Percentiles rank a stretch among this genome's conserved stretches.
Evolutionary conservation across 2,888 invertebrate genomes (phyloP).

Genomic region (Eupeodes latifasciatus): DNA sequence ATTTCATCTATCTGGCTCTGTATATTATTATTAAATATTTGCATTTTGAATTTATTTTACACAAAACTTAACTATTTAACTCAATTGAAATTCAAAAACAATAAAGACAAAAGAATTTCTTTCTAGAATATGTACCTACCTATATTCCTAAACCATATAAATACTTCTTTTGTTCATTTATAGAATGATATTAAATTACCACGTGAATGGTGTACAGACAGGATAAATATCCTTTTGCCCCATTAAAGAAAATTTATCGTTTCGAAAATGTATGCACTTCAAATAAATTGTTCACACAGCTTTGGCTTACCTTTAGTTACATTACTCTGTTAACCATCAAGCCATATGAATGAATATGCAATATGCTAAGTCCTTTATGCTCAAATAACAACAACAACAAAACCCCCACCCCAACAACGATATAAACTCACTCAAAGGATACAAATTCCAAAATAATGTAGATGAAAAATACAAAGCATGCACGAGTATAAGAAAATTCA

Average conservation of each 20-base stretch:
- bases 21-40: neutral
- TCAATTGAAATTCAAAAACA: constrained; percentile 2
- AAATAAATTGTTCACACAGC: constrained; percentile 65
- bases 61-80: constrained; percentile 9
- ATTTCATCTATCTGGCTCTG: neutral
- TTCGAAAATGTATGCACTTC: constrained; percentile 58
- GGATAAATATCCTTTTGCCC: constrained; percentile 68
- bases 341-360: constrained; percentile 65
- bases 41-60: neutral
- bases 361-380: constrained; percentile 18
- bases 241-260: constrained; percentile 70
- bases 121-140: constrained; percentile 7
- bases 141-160: constrained; percentile 17
- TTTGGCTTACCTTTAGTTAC: constrained; percentile 36
- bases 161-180: constrained; percentile 35
- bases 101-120: neutral
- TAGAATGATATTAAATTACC: constrained; percentile 51
- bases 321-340: neutral
- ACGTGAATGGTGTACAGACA: constrained; percentile 66
- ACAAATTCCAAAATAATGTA: constrained; percentile 23
- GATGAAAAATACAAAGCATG: neutral
- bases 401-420: neutral
- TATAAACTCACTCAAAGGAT: constrained; percentile 37
- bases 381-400: neutral
- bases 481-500: neutral